Base-by-base conservation (phyloP, 2,888 invertebrate species). In the Amiota communis region DNA sequence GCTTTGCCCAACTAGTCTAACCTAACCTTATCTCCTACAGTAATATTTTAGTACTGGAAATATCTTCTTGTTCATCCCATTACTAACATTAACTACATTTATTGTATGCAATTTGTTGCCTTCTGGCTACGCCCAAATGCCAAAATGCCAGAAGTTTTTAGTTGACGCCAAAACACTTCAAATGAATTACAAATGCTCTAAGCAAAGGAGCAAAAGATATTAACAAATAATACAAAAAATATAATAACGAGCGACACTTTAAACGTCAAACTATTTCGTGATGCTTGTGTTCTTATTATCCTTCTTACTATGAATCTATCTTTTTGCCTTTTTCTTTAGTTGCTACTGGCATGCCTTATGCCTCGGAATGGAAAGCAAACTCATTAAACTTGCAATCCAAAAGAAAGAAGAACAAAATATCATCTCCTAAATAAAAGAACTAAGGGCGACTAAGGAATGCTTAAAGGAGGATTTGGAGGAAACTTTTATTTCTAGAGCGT, bases 341-440 rank as follows among this genome's bases (percentile, higher is more conserved):
- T 59, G 63, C n/a, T 46, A 12, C 23, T 46, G 9, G 59, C 59
- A 59, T 17, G 17, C 15, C 23, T 23, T 13, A 10, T 10, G 12
- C 53, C 53, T 53, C 10, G 10, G 53, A 51, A 68, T 23, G 53
- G 49, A 68, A 68, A 68, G 67, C 51, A 53, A 47, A 68, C 67
- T 68, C 67, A 68, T 68, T 68, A 68, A 68, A 68, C 67, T 68
- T 68, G 51, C 48, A 68, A 68, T 51, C 23, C 20, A 68, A 53
- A 17, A 68, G 17, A n/a, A 48, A 11, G 10, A 68, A 36, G 3
- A 36, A 36, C 6, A 36, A 6, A 36, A 36, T 36, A 36, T 36
- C 36, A 36, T 36, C 36, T 36, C 36, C 36, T 36, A 36, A 48
- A 15, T 11, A 67, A 48, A 67, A 49, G 17, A 48, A 10, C 48